phyloP scores from a whole-genome alignment of 2,797 vertebrate species.

The Mus spretus region DNA sequence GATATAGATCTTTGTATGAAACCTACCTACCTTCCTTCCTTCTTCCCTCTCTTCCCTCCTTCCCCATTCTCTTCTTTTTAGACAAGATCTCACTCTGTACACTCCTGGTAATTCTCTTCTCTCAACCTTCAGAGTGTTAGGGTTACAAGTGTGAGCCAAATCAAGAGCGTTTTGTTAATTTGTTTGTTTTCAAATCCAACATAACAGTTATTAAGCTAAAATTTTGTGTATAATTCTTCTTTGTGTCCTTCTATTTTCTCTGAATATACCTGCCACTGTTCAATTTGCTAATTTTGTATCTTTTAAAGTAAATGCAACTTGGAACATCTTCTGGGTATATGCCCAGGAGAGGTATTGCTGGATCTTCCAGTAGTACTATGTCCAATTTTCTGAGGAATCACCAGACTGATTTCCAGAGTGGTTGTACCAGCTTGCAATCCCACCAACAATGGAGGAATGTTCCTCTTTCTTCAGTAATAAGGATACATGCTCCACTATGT shows the following conservation, averaged over 20 bases:
- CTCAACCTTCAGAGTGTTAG: neutral
- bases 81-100: neutral
- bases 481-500: no score
- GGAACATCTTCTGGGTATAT: no score
- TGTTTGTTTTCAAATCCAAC: neutral
- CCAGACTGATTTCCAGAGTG: no score
- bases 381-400: no score
- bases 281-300: constrained; percentile 33
- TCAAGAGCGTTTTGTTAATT: neutral
- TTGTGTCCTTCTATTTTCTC: neutral
- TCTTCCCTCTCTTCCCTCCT: no score
- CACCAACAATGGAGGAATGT: no score
- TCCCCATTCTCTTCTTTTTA: neutral
- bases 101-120: neutral
- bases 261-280: neutral
- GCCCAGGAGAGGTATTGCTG: no score
- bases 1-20: neutral
- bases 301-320: neutral
- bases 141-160: no score
- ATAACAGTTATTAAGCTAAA: neutral
- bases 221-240: neutral
- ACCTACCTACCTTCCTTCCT: neutral
- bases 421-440: no score
- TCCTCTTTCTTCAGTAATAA: no score
- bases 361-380: no score